phyloP scores from a whole-genome alignment of 2,113 vertebrate genomes.

The Sitta europaea region DNA sequence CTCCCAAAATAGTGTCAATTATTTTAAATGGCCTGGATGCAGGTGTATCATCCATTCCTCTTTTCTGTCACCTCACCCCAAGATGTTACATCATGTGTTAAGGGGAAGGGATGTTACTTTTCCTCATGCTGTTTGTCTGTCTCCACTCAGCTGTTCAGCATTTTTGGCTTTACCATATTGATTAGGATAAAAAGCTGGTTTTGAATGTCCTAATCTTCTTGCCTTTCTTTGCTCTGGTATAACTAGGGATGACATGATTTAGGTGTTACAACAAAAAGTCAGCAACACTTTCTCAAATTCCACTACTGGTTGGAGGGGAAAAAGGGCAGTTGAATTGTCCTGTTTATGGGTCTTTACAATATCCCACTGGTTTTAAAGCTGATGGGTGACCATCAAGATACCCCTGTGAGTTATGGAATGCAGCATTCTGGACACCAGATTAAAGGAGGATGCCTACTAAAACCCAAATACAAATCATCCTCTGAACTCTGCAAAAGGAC shows the following conservation, averaged over 20 bases:
- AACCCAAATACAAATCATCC: neutral
- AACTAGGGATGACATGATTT: neutral
- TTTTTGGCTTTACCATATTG: neutral
- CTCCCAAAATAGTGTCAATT: neutral
- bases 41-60: neutral
- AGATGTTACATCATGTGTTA: neutral
- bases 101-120: neutral
- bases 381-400: neutral
- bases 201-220: neutral
- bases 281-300: neutral
- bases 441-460: neutral
- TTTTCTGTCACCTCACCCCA: neutral
- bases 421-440: neutral
- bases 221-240: neutral
- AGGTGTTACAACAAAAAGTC: neutral
- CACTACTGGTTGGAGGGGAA: neutral
- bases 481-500: neutral
- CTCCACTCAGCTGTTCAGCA: neutral
- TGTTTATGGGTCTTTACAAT: neutral
- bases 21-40: neutral
- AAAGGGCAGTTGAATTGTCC: neutral
- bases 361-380: neutral
- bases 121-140: neutral
- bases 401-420: rapidly evolving
- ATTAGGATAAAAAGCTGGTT: neutral